Conservation (phyloP, 2,113 vertebrate species). For the Oceanites oceanicus region DNA sequence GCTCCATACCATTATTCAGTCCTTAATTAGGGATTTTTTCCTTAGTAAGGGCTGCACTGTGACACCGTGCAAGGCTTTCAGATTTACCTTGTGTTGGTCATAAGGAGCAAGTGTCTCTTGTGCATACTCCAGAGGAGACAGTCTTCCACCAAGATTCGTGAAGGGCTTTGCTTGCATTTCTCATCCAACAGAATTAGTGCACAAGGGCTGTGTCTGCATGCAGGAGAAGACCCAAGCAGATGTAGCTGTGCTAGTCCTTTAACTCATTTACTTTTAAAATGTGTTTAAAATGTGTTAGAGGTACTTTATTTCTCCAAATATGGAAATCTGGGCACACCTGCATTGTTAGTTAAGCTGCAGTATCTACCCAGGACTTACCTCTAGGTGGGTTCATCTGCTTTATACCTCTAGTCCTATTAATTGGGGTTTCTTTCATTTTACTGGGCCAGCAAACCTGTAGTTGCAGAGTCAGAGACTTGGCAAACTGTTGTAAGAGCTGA, state of each 20-base stretch:
- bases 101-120: background rate
- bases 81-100: background rate
- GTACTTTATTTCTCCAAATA: background rate
- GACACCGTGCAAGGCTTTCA: background rate
- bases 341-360: background rate
- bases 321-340: background rate
- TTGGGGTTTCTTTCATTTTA: background rate
- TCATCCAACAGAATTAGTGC: background rate
- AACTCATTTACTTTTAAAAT: background rate
- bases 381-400: background rate
- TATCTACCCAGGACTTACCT: background rate
- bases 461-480: background rate
- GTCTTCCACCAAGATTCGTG: background rate
- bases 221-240: background rate
- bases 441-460: background rate
- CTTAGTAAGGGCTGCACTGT: background rate
- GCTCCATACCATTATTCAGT: background rate
- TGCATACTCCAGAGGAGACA: background rate
- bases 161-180: background rate
- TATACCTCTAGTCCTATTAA: background rate
- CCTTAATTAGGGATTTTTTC: constrained; percentile 9
- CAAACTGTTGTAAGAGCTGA: background rate
- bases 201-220: background rate
- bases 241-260: background rate
- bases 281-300: background rate